phyloP scores from a whole-genome alignment of 2,888 invertebrate genomes.

The Apamea monoglypha region DNA sequence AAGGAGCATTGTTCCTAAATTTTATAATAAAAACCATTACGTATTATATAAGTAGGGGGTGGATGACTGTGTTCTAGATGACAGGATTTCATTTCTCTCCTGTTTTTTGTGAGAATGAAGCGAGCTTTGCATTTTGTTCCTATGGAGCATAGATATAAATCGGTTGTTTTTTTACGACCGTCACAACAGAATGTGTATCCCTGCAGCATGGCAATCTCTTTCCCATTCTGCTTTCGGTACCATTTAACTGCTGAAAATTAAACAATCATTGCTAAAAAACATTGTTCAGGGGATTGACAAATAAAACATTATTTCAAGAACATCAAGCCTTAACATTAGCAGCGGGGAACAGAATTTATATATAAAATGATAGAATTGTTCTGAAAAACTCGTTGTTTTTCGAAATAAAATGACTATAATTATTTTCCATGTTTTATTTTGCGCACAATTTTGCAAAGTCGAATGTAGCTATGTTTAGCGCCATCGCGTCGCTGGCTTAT shows the following conservation, averaged over 20 bases:
- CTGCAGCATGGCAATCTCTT: conserved; percentile 67
- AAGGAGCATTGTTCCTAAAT: neutral
- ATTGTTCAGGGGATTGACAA: neutral
- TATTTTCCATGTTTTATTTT: neutral
- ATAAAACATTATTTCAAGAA: neutral
- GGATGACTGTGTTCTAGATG: conserved; percentile 38
- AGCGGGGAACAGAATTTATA: too few species aligned
- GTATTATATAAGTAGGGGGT: conserved; percentile 20
- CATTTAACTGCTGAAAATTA: conserved; percentile 40
- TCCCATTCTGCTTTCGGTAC: conserved; percentile 63
- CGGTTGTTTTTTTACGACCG: conserved; percentile 22
- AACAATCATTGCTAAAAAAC: too few species aligned
- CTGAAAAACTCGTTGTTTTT: neutral
- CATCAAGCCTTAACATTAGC: neutral
- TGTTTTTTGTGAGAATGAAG: conserved; percentile 31
- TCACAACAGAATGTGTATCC: conserved; percentile 72
- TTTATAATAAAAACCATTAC: conserved; percentile 28
- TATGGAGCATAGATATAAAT: conserved; percentile 20
- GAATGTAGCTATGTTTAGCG: neutral
- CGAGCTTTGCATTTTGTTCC: conserved; percentile 44
- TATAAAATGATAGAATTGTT: neutral
- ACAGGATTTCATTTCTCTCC: conserved; percentile 11
- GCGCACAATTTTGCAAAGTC: neutral
- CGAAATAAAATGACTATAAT: neutral
- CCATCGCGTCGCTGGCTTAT: neutral